Conservation (phyloP, 2,113 vertebrate genomes). For the Sturnira hondurensis region DNA sequence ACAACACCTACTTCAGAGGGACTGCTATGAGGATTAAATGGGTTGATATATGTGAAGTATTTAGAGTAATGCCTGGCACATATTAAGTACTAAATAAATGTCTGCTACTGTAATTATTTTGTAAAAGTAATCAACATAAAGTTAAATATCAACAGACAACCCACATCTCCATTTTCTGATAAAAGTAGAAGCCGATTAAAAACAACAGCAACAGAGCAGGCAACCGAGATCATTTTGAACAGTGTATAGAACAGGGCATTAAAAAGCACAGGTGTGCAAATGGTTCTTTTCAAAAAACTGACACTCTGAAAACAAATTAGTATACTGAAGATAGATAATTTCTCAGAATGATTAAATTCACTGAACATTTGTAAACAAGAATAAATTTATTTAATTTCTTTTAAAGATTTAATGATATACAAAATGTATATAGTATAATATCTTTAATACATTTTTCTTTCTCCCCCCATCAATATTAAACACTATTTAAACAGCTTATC, state of each 20-base stretch:
- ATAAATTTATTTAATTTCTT: conserved; percentile 90
- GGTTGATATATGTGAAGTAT: neutral
- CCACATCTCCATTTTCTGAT: neutral
- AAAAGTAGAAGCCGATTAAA: neutral
- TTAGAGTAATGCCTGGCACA: neutral
- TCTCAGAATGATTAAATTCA: conserved; percentile 50
- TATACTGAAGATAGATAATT: neutral
- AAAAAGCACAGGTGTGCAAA: neutral
- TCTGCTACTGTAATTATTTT: neutral
- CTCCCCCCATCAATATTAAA: conserved; percentile 89
- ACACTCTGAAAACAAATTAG: neutral
- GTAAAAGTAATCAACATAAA: conserved; percentile 23
- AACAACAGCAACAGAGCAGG: neutral
- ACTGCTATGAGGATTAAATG: neutral
- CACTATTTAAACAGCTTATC: conserved; percentile 90
- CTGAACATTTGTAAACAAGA: conserved; percentile 84
- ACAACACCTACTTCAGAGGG: neutral
- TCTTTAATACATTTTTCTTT: conserved; percentile 87
- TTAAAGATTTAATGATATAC: conserved; percentile 98
- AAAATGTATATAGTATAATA: conserved; percentile 95
- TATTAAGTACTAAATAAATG: neutral
- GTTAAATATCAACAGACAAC: neutral
- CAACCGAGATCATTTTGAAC: conserved; percentile 7
- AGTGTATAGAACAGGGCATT: neutral
- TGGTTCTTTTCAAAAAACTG: neutral